Base-by-base conservation (phyloP, 2,888 invertebrate genomes). In the Ashinkailepas kermadecensis region DNA sequence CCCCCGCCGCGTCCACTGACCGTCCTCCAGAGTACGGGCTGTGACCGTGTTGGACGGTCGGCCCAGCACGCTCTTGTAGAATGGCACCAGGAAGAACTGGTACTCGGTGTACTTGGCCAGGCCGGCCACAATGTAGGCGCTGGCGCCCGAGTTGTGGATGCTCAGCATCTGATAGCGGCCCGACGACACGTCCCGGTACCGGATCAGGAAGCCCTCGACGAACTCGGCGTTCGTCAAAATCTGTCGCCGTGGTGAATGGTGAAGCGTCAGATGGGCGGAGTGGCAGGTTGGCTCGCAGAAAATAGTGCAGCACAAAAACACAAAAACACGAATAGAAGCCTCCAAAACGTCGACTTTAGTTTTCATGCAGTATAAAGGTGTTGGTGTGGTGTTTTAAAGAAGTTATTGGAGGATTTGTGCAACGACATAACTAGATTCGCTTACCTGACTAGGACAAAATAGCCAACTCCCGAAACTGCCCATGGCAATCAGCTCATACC, bases 21-120 rank as follows among this genome's bases (percentile, higher is more conserved):
- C 91, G 87, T 96, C 97, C 89, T 97, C 96, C 83, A 93, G 90
- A 11, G 97, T 97, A 85, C 92, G 92, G 78, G 94, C 94, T 80
- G 92, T 90, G 87, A 93, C 92, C 65, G 95, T 93, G 89, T 97
- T 98, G 83, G 96, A 96, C 79, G 97, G 96, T 87, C 95, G 94
- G 9, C 97, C 97, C 87, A 97, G 92, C 83, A 95, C 91, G 80
- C 92, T 91, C 87, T 93, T 93, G 88, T 93, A 95, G 89, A 95
- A 97, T 12, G 97, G 96, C 86, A 94, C 93, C 85, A 97, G 91
- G 88, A 97, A 96, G 85, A 97, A 93, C 88, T 96, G 95, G 87
- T 97, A 97, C 87, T 93, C 93, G 82, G 95, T 94, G 87, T 92
- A 94, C 84, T 96, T 95, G 85, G 93, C 91, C 85, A 97, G 89